Base-by-base conservation (phyloP, 2,113 vertebrate genomes). In the Oxyruncus cristatus region DNA sequence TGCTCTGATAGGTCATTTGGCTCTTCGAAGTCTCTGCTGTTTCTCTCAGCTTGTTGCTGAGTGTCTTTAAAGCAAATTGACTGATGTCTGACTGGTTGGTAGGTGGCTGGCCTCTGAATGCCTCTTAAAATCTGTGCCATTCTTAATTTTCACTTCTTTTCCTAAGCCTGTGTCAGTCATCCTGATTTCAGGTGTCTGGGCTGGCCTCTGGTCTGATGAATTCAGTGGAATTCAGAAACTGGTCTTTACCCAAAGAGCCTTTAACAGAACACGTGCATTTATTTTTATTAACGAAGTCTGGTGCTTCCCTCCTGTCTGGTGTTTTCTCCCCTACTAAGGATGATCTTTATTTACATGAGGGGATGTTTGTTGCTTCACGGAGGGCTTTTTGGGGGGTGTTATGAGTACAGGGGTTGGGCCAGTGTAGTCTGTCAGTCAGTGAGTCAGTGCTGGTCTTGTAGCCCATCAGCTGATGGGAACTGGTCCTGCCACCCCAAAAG, bases 1-100 rank as follows among this genome's bases (percentile, higher is more conserved):
- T 35, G 14, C 49, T 53, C 50, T 63, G 27, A 6, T 18, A 8
- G 3, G 2, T 27, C 1, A 0, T 3, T 63, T 18, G 47, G 22
- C 42, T 65, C 65, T 56, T 21, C 52, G 56, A 39, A 59, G 70
- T 18, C 14, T 56, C 66, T 84, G 75, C 83, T 42, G 30, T 70
- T 87, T 39, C 52, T 85, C 32, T 66, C 52, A 23, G 68, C 42
- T 44, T 52, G 28, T 47, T 63, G 16, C 16, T 75, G 14, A 42
- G 11, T n/a, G 55, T 63, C 18, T 32, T 87, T 42, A 32, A 27
- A 58, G 35, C 9, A 35, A 41, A 37, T 49, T 59, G 75, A 12
- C 12, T 46, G 27, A 12, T 5, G 37, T 32, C 7, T 76, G 75
- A 37, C 42, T 5, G 4, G 10, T 1, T 66, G 39, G 37, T 30